A percentile compares a stretch with the other conserved stretches of the same genome.
Conservation (phyloP, 1,140 invertebrate genomes). For the Drosophila miranda region DNA sequence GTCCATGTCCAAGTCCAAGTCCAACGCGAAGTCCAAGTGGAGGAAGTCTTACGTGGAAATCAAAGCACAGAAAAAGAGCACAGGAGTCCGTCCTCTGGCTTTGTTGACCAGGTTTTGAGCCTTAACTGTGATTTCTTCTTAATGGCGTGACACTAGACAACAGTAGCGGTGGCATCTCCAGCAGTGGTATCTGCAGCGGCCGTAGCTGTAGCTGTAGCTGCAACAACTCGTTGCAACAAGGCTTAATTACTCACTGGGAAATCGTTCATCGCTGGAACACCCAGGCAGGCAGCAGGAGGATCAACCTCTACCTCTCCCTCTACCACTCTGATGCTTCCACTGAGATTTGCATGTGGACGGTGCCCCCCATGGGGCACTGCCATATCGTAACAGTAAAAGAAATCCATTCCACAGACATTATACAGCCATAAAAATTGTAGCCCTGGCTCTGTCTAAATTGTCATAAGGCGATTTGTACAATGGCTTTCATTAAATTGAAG, state of each 20-base stretch:
- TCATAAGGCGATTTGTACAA: conserved; percentile 80
- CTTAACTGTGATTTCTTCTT: conserved; percentile 79
- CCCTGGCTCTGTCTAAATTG: conserved; percentile 65
- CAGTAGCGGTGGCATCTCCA: conserved; percentile 27
- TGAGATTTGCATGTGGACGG: conserved; percentile 65
- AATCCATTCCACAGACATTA: conserved; percentile 72
- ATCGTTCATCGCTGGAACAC: conserved; percentile 72
- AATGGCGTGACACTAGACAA: conserved; percentile 80
- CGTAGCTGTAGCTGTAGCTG: conserved; percentile 24
- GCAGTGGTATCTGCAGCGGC: conserved; percentile 15
- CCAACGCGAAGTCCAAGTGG: conserved; percentile 15
- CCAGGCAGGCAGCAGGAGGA: conserved; percentile 57
- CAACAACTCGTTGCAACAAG: conserved; percentile 62
- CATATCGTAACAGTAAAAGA: conserved; percentile 45
- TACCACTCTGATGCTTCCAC: conserved; percentile 42
- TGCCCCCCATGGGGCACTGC: conserved; percentile 16
- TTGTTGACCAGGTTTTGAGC: conserved; percentile 60
- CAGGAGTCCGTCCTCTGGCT: conserved; percentile 14
- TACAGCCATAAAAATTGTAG: conserved; percentile 73
- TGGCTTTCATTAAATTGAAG: conserved; percentile 76
- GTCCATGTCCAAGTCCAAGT: not conserved
- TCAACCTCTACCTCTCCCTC: not conserved
- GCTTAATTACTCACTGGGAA: conserved; percentile 79
- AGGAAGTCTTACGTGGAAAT: conserved; percentile 72
- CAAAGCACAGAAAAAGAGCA: conserved; percentile 37